Evolutionary conservation across 2,113 vertebrate genomes (phyloP), one percentile per base, ranked within the genome.

Genomic region (Halichoeres trimaculatus): DNA sequence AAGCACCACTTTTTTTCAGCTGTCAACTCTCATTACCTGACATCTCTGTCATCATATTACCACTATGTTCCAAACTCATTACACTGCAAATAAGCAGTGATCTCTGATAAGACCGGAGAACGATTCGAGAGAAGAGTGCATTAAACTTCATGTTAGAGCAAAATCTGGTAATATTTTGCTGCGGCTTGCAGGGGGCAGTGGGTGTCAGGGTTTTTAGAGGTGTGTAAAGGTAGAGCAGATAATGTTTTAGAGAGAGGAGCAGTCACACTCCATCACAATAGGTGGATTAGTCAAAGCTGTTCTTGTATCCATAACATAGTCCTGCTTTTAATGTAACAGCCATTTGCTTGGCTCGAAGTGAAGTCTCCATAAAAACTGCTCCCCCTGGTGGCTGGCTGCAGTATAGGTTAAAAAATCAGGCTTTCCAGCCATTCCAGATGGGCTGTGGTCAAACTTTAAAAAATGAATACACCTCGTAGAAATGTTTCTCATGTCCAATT

Each of bases 261-360:
- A 73, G 52, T 68, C 66, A 74, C 75, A 74, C 30, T 66, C 53
- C 17, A 53, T 77, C 72, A 84, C 74, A 79, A 70, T 72, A 80
- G 74, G 70, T 61, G 77, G 84, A 84, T 91, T 85, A 84, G 47
- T 35, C 1, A 55, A 74, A 69, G 79, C 78, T 88, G 87, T 90
- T 90, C 66, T 88, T 84, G 66, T 85, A 80, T 45, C 13, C 50
- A 77, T 65, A 81, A 83, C 78, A 84, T 63, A 61, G 53, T 59
- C 23, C n/a, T n/a, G n/a, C n/a, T n/a, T n/a, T n/a, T n/a, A n/a
- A n/a, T n/a, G n/a, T n/a, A n/a, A n/a, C n/a, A n/a, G n/a, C n/a
- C n/a, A n/a, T n/a, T n/a, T n/a, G n/a, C n/a, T n/a, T n/a, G n/a
- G n/a, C n/a, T n/a, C n/a, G n/a, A n/a, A n/a, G n/a, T n/a, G n/a